Evolutionary conservation across 2,888 invertebrate species (phyloP), one percentile per base, ranked within the genome.

Genomic region (Eulithis prunata): DNA sequence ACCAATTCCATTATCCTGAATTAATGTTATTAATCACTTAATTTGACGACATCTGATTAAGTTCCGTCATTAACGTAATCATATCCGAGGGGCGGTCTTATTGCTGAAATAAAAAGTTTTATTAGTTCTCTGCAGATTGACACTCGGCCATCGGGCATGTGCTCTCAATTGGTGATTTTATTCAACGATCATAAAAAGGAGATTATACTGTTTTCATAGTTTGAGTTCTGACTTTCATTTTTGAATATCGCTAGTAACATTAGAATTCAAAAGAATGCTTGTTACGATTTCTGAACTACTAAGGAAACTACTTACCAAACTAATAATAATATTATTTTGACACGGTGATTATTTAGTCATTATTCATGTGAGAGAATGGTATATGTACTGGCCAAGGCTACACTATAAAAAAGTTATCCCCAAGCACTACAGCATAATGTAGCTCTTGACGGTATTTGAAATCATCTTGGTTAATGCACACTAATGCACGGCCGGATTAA

Each of bases 101-200:
- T 78, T 74, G 80, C 73, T 71, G 70, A 64, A 82, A 82, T 82
- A 82, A 82, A 82, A 82, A 82, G 71, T 82, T 80, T 72, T 75
- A 73, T 72, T 68, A 62, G 57, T 57, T 51, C 61, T 69, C 62
- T 70, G 71, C 67, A 71, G 70, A 72, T 74, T 71, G 70, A 65
- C 66, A 61, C 71, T 69, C 66, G 57, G 41, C 41, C 41, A 41
- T 69, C 66, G 68, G 71, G 71, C 70, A 72, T 74, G 71, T 70
- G 72, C 71, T 63, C 28, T 38, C n/a, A 47, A 47, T 62, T 66
- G 61, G 62, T 13, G 51, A 62, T 59, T 52, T 52, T 65, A 60
- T 63, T 53, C 49, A 59, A 59, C 51, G 14, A 41, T 45, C 59
- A 52, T 59, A 32, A 59, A 59, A 11, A 45, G 38, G 49, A 46